A percentile compares a stretch with the other conserved stretches of the same genome.
phyloP scores from a whole-genome alignment of 2,113 vertebrate species.

The Sebastes schlegelii region DNA sequence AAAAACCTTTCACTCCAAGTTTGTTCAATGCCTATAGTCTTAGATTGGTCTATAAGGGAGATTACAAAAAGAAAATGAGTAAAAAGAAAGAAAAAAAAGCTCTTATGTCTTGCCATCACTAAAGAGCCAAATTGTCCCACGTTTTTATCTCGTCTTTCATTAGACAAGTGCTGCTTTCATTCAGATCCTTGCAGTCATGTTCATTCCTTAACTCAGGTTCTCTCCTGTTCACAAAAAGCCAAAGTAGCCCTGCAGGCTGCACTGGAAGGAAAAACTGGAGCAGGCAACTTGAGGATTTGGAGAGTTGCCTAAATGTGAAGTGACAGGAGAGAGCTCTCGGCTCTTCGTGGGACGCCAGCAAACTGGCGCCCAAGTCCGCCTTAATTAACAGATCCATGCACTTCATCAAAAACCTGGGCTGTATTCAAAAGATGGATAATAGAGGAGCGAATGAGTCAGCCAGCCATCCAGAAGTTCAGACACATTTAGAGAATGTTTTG shows the following conservation, averaged over 20 bases:
- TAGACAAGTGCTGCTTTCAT: background rate
- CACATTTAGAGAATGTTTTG: background rate
- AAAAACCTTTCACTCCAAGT: background rate
- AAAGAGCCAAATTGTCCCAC: background rate
- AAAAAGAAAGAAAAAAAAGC: no score
- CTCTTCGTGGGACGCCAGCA: constrained; percentile 85
- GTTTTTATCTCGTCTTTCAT: background rate
- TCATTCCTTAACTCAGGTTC: background rate
- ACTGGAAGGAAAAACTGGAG: constrained; percentile 38
- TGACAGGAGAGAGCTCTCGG: constrained; percentile 91
- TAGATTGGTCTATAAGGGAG: background rate
- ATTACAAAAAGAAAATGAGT: background rate
- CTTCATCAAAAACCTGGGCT: constrained; percentile 65
- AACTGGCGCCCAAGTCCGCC: constrained; percentile 88
- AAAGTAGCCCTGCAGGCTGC: constrained; percentile 11
- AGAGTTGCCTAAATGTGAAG: constrained; percentile 86
- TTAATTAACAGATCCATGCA: constrained; percentile 81
- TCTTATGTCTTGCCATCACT: background rate
- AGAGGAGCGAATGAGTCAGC: background rate
- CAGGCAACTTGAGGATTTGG: constrained; percentile 72
- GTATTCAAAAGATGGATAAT: background rate
- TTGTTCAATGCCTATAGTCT: background rate
- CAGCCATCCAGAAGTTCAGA: background rate
- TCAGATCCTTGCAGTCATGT: background rate
- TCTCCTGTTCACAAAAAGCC: background rate